phyloP scores from a whole-genome alignment of 2,888 invertebrate species.

The Dendrolimus pini region DNA sequence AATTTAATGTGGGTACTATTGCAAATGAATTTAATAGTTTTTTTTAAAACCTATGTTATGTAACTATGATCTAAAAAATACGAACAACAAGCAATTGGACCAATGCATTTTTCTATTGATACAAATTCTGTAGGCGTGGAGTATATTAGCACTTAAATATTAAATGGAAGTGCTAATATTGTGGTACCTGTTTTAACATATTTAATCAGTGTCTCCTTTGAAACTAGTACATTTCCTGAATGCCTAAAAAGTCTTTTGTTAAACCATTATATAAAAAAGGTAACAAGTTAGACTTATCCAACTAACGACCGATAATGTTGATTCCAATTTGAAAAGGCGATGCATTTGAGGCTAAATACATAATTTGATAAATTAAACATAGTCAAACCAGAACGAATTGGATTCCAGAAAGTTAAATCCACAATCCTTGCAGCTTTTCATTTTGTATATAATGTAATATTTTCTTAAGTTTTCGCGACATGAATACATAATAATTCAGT shows the following conservation, averaged over 20 bases:
- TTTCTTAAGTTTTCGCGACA: no score
- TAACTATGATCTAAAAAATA: no score
- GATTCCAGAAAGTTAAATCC: constrained; percentile 2
- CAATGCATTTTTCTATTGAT: no score
- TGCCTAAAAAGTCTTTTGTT: neutral
- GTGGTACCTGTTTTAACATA: no score
- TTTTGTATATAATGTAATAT: neutral
- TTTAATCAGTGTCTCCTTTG: neutral
- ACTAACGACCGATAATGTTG: neutral
- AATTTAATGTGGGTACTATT: no score
- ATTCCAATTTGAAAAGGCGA: neutral
- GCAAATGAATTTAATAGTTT: no score
- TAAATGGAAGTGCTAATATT: no score
- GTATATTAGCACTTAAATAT: no score
- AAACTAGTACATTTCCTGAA: neutral
- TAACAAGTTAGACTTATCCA: neutral
- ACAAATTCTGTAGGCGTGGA: no score
- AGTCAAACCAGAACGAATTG: neutral
- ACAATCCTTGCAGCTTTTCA: constrained; percentile 4
- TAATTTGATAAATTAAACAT: neutral
- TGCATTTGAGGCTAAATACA: neutral
- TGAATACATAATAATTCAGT: no score
- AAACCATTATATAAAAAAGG: neutral
- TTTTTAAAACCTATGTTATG: no score
- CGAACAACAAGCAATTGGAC: no score